Evolutionary conservation across 2,888 invertebrate genomes (phyloP).

Genomic region (Polydrusus pterygomalis): DNA sequence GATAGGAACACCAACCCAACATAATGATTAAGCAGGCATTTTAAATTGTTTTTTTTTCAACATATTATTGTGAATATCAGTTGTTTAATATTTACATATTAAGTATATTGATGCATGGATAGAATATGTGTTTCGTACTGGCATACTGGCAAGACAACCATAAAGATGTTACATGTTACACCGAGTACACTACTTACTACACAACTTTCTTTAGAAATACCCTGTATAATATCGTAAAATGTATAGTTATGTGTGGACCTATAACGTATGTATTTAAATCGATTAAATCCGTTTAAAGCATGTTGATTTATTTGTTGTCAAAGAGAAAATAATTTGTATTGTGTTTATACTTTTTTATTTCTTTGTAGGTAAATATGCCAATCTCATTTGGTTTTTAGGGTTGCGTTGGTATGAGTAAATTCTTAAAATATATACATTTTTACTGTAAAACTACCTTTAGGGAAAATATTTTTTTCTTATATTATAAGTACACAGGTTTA

Average conservation of each 20-base stretch:
- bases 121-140: background rate
- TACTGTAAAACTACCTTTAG: conserved; percentile 1
- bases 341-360: conserved; percentile 20
- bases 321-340: background rate
- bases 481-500: conserved; percentile 29
- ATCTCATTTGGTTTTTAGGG: background rate
- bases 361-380: background rate
- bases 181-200: background rate
- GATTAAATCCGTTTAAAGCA: background rate
- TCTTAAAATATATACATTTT: background rate
- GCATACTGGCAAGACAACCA: background rate
- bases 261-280: conserved; percentile 11
- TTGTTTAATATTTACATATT: no score
- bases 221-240: conserved; percentile 30
- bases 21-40: no score
- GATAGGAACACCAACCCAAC: no score
- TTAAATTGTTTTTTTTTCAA: no score
- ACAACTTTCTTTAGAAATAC: conserved; percentile 7
- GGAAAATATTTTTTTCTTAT: conserved; percentile 23
- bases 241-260: conserved; percentile 29
- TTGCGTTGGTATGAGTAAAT: background rate
- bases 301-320: conserved; percentile 12
- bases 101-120: no score
- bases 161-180: conserved; percentile 6
- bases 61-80: background rate